Evolutionary conservation across 2,888 invertebrate species (phyloP).

Genomic region (Aproaerema taeniolella): DNA sequence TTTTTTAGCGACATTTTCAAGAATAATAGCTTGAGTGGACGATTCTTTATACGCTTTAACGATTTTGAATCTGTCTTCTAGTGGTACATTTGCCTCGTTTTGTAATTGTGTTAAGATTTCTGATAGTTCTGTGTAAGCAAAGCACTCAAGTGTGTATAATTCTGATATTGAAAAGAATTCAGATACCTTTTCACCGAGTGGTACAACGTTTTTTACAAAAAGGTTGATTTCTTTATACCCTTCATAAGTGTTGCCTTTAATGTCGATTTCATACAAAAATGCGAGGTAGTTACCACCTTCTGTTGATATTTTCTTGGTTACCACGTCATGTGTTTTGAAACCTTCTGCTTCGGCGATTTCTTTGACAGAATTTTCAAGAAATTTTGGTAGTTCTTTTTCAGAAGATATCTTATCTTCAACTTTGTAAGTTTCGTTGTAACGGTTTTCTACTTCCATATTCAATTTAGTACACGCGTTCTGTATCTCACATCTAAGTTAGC

Average conservation of each 20-base stretch:
- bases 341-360: constrained; percentile 27
- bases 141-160: constrained; percentile 37
- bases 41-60: constrained; percentile 34
- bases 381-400: neutral
- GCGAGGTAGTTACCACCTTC: constrained; percentile 39
- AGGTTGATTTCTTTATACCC: constrained; percentile 32
- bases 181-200: constrained; percentile 24
- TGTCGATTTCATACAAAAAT: constrained; percentile 33
- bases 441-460: neutral
- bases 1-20: constrained; percentile 38
- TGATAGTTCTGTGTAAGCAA: constrained; percentile 37
- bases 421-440: neutral
- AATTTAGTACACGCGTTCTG: neutral
- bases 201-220: constrained; percentile 43
- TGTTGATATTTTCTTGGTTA: constrained; percentile 27
- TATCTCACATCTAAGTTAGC: no score
- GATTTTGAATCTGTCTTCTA: constrained; percentile 33
- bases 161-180: constrained; percentile 33
- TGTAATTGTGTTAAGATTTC: constrained; percentile 36
- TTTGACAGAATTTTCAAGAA: constrained; percentile 15
- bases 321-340: constrained; percentile 25
- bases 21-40: constrained; percentile 34
- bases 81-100: constrained; percentile 32
- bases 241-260: constrained; percentile 28
- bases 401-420: neutral